Conservation (phyloP, 2,797 vertebrate genomes). For the Miichthys miiuy region DNA sequence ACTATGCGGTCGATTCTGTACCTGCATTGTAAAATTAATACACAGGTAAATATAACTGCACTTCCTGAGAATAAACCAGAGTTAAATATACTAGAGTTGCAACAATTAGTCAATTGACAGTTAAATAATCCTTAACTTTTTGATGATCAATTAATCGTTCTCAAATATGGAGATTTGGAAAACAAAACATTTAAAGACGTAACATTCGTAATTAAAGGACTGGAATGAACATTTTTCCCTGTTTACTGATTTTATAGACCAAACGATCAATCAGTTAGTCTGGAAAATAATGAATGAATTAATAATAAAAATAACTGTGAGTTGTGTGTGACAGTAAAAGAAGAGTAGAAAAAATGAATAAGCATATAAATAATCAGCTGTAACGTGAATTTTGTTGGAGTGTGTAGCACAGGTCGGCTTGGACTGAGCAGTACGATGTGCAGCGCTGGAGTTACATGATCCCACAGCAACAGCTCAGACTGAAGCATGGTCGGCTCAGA, state of each 20-base stretch:
- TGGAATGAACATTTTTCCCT: too few relatives aligned
- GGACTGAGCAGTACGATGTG: background rate
- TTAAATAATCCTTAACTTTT: too few relatives aligned
- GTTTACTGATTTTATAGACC: too few relatives aligned
- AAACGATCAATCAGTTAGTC: too few relatives aligned
- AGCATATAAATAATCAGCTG: background rate
- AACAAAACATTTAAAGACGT: too few relatives aligned
- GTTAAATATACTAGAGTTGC: background rate
- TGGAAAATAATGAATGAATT: too few relatives aligned
- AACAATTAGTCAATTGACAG: too few relatives aligned
- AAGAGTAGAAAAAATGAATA: background rate
- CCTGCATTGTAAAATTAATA: background rate
- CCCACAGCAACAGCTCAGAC: constrained; percentile 5
- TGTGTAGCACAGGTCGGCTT: background rate
- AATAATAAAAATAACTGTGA: too few relatives aligned
- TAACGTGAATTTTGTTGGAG: background rate
- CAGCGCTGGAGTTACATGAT: background rate
- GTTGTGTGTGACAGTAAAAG: too few relatives aligned
- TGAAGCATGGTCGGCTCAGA: constrained; percentile 36
- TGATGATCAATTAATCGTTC: too few relatives aligned
- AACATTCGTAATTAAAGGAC: too few relatives aligned
- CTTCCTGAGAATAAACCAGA: background rate
- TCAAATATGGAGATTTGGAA: too few relatives aligned
- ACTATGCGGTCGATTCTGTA: background rate
- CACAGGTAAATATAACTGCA: background rate